phyloP scores from a whole-genome alignment of 2,888 invertebrate species.

The Pammene fasciana region DNA sequence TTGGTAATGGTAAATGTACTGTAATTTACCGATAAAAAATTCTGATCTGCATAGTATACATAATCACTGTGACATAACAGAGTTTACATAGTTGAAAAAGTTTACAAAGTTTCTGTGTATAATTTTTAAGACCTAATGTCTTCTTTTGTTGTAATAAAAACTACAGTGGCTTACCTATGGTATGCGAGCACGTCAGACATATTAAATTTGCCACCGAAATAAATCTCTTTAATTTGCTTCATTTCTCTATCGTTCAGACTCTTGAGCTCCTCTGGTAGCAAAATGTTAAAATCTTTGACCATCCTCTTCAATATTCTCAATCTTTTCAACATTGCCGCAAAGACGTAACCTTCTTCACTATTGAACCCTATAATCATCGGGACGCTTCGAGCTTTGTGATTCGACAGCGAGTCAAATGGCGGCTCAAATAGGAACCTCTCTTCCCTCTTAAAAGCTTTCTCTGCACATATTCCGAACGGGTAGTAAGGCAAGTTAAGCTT shows the following conservation, averaged over 20 bases:
- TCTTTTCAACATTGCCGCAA: constrained; percentile 59
- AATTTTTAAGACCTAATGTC: background rate
- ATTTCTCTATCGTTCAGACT: constrained; percentile 60
- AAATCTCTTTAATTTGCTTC: constrained; percentile 60
- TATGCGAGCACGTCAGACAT: constrained; percentile 61
- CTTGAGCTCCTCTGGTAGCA: constrained; percentile 68
- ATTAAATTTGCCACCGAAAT: constrained; percentile 62
- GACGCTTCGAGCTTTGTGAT: constrained; percentile 53
- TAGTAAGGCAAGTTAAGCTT: constrained; percentile 63
- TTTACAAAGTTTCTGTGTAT: background rate
- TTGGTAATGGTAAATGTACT: background rate
- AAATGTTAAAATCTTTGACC: constrained; percentile 49
- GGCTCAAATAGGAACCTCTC: constrained; percentile 63
- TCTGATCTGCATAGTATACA: too few relatives aligned
- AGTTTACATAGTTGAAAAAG: too few relatives aligned
- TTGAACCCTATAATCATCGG: constrained; percentile 74
- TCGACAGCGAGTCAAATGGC: constrained; percentile 59
- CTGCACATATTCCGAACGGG: constrained; percentile 70
- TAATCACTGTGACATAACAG: too few relatives aligned
- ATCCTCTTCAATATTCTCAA: constrained; percentile 53
- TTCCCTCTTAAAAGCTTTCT: constrained; percentile 62
- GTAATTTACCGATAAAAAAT: too few relatives aligned
- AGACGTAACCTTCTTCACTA: constrained; percentile 71
- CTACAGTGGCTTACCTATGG: constrained; percentile 60
- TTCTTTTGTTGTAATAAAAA: too few relatives aligned